A percentile compares a stretch with the other conserved stretches of the same genome.
Evolutionary conservation across 2,888 invertebrate genomes (phyloP).

Genomic region (Prostheceraeus crozeri): DNA sequence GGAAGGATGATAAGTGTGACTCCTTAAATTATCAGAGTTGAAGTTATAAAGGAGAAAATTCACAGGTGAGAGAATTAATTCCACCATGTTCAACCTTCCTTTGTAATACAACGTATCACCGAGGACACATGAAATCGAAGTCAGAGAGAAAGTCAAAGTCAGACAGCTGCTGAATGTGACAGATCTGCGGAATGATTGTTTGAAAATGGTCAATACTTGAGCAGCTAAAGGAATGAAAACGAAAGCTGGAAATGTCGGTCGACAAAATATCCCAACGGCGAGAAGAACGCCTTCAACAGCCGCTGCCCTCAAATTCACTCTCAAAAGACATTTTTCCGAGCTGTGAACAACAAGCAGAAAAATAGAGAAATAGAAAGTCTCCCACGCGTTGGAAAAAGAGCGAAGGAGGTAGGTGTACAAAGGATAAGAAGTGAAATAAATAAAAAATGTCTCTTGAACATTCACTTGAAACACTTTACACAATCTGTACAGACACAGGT

Average conservation of each 20-base stretch:
- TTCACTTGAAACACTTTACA: neutral
- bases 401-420: neutral
- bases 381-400: slow-evolving; percentile 26
- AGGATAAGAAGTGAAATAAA: neutral
- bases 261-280: neutral
- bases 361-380: slow-evolving; percentile 23
- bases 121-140: neutral
- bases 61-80: slow-evolving; percentile 25
- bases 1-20: slow-evolving; percentile 26
- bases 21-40: slow-evolving; percentile 2
- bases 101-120: slow-evolving; percentile 25
- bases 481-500: neutral
- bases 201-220: neutral
- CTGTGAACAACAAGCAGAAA: neutral
- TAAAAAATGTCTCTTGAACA: neutral
- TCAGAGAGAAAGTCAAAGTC: neutral
- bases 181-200: too few relatives aligned
- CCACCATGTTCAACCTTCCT: neutral
- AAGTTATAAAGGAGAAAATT: slow-evolving; percentile 34
- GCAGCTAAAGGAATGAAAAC: neutral
- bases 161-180: neutral
- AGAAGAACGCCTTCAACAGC: neutral
- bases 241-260: slow-evolving; percentile 25
- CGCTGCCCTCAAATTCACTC: neutral
- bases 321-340: neutral